Base-by-base conservation (phyloP, 2,888 invertebrate species). In the Melieria picta region DNA sequence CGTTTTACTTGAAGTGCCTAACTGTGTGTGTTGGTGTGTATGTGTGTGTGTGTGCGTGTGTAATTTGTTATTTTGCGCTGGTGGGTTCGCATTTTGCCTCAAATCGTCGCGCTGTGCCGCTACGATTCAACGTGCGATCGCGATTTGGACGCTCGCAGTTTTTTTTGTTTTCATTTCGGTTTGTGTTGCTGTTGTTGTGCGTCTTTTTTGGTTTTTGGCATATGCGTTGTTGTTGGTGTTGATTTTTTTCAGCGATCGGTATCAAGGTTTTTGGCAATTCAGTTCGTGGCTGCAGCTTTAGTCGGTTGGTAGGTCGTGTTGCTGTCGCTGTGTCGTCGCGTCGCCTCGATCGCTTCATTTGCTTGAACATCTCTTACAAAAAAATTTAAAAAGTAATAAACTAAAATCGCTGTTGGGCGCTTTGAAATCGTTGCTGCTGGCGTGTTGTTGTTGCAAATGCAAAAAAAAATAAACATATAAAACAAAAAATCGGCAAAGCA, bases 211-310 rank as follows among this genome's bases (percentile, higher is more conserved):
- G 60, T 60, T 67, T 58, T 67, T 67, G 67, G 67, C 30, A 16
- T 60, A 11, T 52, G 45, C 58, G 69, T 71, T 60, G 62, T 68
- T 75, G 65, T 64, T 67, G 63, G 56, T 75, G 65, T 77, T 71
- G 77, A 72, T 75, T 76, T 77, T 69, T 77, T 76, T 77, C 67
- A 74, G 79, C 80, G 84, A 84, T 84, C 83, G 83, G 83, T 83
- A 84, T 84, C 84, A 84, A 84, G 84, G 84, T 84, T 84, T 84
- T 84, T 83, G 84, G 84, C 84, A 83, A 84, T 83, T 84, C 82
- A 79, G 80, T 82, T 81, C 79, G 80, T 79, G 77, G 75, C 77
- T 80, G 77, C 78, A 77, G 77, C 78, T 79, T 83, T 77, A 84
- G 83, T 83, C 81, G 79, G 78, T 81, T 80, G 80, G 80, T 83